A percentile compares a stretch with the other conserved stretches of the same genome.
These are phyloP conservation scores for Dipodomys merriami DNA, from an alignment of 2,113 vertebrate species.

Conservation along the genomic window DNA sequence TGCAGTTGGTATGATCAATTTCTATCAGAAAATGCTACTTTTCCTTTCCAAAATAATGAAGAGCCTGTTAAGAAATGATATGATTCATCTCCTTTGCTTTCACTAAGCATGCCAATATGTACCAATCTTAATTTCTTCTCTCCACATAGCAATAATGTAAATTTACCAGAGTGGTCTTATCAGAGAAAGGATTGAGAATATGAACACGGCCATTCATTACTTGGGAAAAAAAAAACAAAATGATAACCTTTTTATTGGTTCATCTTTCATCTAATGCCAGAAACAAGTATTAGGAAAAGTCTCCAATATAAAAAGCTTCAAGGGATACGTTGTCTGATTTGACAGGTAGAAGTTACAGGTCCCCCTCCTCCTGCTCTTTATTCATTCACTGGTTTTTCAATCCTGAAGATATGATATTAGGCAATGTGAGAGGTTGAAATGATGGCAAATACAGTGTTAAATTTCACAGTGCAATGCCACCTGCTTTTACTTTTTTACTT, in stretches of 20 bases:
- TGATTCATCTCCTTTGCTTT: constrained; percentile 8
- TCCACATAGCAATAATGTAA: constrained; percentile 70
- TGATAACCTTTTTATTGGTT: background rate
- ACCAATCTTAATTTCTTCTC: constrained; percentile 36
- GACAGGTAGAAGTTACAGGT: background rate
- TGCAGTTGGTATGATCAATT: background rate
- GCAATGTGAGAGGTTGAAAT: background rate
- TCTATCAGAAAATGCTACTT: constrained; percentile 14
- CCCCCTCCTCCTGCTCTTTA: background rate
- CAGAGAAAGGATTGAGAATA: constrained; percentile 37
- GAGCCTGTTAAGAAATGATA: constrained; percentile 7
- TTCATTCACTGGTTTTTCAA: background rate
- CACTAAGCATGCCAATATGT: constrained; percentile 44
- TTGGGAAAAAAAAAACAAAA: constrained; percentile 23
- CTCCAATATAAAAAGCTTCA: background rate
- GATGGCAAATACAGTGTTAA: background rate
- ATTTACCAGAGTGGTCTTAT: constrained; percentile 33
- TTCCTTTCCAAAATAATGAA: constrained; percentile 29
- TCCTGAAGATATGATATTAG: background rate
- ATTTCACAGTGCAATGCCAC: background rate
- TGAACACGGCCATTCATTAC: constrained; percentile 11
- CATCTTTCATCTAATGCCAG: background rate
- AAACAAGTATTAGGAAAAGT: background rate
- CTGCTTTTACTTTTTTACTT: constrained; percentile 38
- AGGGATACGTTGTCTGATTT: background rate